Evolutionary conservation across 1,140 invertebrate genomes (phyloP).

Genomic region (Dendroctonus ponderosae): DNA sequence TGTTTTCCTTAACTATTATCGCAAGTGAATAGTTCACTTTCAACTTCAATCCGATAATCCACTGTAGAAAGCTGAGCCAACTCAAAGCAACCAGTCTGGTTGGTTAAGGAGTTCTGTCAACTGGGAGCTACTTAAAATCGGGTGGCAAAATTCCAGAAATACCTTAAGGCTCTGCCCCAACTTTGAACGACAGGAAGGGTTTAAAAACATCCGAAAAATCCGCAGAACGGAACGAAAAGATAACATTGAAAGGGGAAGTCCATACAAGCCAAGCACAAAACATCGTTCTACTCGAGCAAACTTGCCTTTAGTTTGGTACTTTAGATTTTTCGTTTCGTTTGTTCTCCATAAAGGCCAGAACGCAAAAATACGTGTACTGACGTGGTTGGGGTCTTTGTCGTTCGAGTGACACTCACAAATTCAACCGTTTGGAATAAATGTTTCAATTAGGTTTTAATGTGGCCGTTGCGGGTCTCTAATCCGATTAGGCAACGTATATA

Average conservation of each 20-base stretch:
- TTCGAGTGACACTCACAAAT: constrained; percentile 37
- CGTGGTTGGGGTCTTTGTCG: constrained; percentile 14
- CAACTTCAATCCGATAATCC: too few relatives aligned
- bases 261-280: background rate
- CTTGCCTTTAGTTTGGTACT: constrained; percentile 10
- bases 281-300: constrained; percentile 1
- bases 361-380: constrained; percentile 18
- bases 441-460: constrained; percentile 40
- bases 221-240: background rate
- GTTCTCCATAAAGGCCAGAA: constrained; percentile 4
- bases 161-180: too few relatives aligned
- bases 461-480: constrained; percentile 38
- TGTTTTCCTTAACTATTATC: too few relatives aligned
- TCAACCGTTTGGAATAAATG: constrained; percentile 40
- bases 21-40: too few relatives aligned
- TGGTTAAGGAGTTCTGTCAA: too few relatives aligned
- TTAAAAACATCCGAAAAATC: background rate
- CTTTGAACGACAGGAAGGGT: background rate
- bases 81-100: too few relatives aligned
- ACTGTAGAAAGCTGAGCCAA: too few relatives aligned
- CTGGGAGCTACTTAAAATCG: too few relatives aligned
- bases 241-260: background rate
- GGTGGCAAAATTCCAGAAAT: too few relatives aligned
- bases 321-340: constrained; percentile 27
- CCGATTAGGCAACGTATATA: constrained; percentile 33